Evolutionary conservation across 2,888 invertebrate species (phyloP), one percentile per base, ranked within the genome.

Genomic region (Ochropacha duplaris): DNA sequence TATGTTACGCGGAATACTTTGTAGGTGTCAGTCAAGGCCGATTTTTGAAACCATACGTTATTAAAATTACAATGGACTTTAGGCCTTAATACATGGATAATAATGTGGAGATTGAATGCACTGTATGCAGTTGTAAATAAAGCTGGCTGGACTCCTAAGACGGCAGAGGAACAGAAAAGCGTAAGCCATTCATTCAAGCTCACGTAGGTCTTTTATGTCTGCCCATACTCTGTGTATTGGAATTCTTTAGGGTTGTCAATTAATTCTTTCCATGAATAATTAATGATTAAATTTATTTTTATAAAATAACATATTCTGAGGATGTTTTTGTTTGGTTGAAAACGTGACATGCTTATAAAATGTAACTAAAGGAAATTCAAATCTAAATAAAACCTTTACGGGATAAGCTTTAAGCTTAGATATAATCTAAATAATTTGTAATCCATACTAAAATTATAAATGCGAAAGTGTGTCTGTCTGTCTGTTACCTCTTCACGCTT

Each of bases 21-120:
- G 44, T 44, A 44, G 22, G 31, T 44, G 39, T 49, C 51, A 54
- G 55, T 54, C 60, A 57, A 44, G 57, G 57, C 49, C 50, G 28
- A 11, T 11, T 34, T 8, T 44, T 9, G 9, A 44, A 16, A 9
- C 44, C 44, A 19, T 19, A 3, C 9, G 9, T 2, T 9, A 14
- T 14, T 44, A 6, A 16, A 16, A 44, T 19, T 9, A 8, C 19
- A 44, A 44, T 44, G 9, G 44, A 44, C 9, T 44, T 44, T 44
- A 19, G 19, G 2, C 44, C n/a, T 44, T 44, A 19, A 19, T 6
- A 9, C 9, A 3, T 4, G 9, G 44, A 9, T 2, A 44, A 1
- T 19, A 44, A 9, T n/a, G 44, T 9, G 16, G 19, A 19, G 19
- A 9, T 44, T 44, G 6, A 44, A 19, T 44, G 6, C 2, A 9